Base-by-base conservation (phyloP, 2,888 invertebrate genomes). In the Tineola bisselliella region DNA sequence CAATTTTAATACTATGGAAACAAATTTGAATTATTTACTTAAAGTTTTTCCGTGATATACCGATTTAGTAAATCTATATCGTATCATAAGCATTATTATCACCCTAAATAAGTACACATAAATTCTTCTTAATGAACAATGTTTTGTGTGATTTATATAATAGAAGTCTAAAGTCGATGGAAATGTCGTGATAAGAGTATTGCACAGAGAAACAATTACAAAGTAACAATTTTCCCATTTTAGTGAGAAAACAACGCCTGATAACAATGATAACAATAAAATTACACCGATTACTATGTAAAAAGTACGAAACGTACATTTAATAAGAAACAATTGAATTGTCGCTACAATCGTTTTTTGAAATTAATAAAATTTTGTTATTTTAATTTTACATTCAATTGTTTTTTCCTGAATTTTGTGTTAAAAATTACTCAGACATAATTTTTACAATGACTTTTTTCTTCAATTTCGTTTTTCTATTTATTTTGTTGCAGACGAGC, bases 401-500 rank as follows among this genome's bases (percentile, higher is more conserved):
- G 25, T 4, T 25, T 4, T 25, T 25, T 25, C 4, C 2, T 25
- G 25, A n/a, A n/a, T n/a, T n/a, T n/a, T n/a, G n/a, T n/a, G n/a
- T n/a, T n/a, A n/a, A n/a, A n/a, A n/a, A n/a, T n/a, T n/a, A n/a
- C n/a, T n/a, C n/a, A n/a, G n/a, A n/a, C n/a, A n/a, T n/a, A n/a
- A n/a, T n/a, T n/a, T n/a, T n/a, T n/a, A n/a, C n/a, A n/a, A n/a
- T n/a, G n/a, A n/a, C n/a, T n/a, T n/a, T n/a, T n/a, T n/a, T n/a
- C n/a, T n/a, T n/a, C n/a, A n/a, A n/a, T n/a, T n/a, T n/a, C n/a
- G n/a, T n/a, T n/a, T n/a, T n/a, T n/a, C n/a, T n/a, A 43, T 56
- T 38, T 65, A 38, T 31, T 62, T 76, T 77, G 69, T 79, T 78
- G 0, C 76, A 86, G 86, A 79, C 81, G 75, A 77, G 76, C 75